phyloP scores from a whole-genome alignment of 2,113 vertebrate genomes.

The Euleptes europaea region DNA sequence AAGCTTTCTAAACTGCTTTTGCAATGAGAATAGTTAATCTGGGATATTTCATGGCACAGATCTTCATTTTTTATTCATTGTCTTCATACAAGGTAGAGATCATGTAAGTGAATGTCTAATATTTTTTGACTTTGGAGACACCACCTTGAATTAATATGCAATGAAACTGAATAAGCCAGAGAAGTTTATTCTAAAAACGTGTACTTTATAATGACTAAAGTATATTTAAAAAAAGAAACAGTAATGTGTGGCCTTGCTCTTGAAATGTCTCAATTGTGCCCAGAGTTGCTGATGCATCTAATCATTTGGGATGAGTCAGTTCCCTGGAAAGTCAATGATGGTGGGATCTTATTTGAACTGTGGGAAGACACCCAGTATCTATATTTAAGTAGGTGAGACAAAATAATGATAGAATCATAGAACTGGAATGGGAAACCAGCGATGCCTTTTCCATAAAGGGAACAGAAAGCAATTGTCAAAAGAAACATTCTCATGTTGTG shows the following conservation, averaged over 20 bases:
- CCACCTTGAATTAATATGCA: conserved; percentile 67
- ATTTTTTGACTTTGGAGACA: conserved; percentile 57
- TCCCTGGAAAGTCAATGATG: conserved; percentile 42
- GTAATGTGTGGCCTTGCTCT: conserved; percentile 7
- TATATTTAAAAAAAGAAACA: conserved; percentile 43
- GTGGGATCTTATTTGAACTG: conserved; percentile 33
- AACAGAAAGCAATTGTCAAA: background rate
- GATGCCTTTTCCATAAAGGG: background rate
- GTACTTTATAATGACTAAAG: conserved; percentile 35
- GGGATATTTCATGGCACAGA: conserved; percentile 73
- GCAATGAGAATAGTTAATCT: conserved; percentile 75
- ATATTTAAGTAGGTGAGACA: conserved; percentile 2
- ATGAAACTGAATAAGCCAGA: conserved; percentile 50
- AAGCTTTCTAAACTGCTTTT: conserved; percentile 79
- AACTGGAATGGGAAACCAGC: no score
- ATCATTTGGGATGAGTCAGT: conserved; percentile 40
- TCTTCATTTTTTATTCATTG: conserved; percentile 82
- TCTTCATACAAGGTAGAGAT: conserved; percentile 76
- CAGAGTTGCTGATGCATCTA: conserved; percentile 32
- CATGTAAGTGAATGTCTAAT: conserved; percentile 74
- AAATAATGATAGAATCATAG: rapidly evolving
- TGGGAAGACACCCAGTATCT: conserved; percentile 1
- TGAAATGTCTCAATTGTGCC: conserved; percentile 26
- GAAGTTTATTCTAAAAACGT: conserved; percentile 32
- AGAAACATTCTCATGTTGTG: background rate